Percentiles rank a stretch among this genome's conserved stretches.
Evolutionary conservation across 2,888 invertebrate species (phyloP).

Genomic region (Drosophila lacicola): DNA sequence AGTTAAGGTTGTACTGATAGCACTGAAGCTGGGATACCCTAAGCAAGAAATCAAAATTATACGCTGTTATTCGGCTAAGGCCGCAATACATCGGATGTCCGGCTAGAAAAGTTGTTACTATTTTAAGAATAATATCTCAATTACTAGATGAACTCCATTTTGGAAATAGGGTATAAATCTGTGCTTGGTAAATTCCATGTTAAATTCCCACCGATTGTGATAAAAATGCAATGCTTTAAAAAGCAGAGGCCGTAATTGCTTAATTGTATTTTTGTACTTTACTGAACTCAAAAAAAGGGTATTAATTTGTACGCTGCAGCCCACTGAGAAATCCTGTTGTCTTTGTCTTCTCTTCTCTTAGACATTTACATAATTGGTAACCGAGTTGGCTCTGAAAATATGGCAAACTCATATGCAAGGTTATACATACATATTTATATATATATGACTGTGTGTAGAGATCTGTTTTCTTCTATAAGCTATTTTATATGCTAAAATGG

Average conservation of each 20-base stretch:
- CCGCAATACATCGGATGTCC: no score
- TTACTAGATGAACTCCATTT: no score
- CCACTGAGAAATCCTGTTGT: not conserved
- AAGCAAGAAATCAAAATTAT: not conserved
- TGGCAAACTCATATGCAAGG: slow-evolving; percentile 6
- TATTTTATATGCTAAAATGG: slow-evolving; percentile 22
- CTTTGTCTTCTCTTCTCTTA: slow-evolving; percentile 10
- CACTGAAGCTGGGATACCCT: slow-evolving; percentile 31
- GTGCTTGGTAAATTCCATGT: no score
- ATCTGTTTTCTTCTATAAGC: slow-evolving; percentile 1
- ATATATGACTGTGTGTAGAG: slow-evolving; percentile 2
- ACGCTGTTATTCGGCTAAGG: no score
- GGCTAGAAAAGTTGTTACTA: no score
- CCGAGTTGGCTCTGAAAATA: slow-evolving; percentile 44
- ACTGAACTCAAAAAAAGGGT: not conserved
- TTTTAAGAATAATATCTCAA: no score
- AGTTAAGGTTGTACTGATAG: not conserved
- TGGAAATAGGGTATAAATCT: no score
- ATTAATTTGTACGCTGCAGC: not conserved
- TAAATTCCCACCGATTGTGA: no score
- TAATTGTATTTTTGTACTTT: not conserved
- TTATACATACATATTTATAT: not conserved
- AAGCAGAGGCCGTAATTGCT: not conserved
- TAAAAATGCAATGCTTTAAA: no score
- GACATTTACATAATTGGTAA: slow-evolving; percentile 52